A percentile compares a stretch with the other conserved stretches of the same genome.
These are phyloP conservation scores for Thryonomys swinderianus DNA, from an alignment of 2,113 vertebrate species.

Conservation along the genomic window DNA sequence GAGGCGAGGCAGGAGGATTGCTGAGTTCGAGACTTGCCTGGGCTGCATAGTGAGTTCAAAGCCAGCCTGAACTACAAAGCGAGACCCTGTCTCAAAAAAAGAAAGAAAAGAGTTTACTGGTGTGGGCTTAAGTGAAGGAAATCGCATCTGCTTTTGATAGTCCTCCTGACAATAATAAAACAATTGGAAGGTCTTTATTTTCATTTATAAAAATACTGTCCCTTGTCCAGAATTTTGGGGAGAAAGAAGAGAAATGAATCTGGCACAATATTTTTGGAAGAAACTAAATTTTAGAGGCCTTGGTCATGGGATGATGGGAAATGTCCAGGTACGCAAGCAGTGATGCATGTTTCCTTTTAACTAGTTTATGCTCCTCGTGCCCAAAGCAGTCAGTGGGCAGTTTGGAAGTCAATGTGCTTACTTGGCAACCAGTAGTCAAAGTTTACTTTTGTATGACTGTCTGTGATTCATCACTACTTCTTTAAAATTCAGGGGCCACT, in stretches of 20 bases:
- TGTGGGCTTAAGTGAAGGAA: neutral
- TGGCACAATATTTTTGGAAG: neutral
- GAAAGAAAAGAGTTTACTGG: neutral
- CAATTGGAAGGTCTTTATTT: neutral
- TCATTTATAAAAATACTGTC: neutral
- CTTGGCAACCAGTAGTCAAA: neutral
- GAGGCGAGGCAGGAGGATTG: too few species aligned
- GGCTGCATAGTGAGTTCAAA: too few species aligned
- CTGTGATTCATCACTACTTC: neutral
- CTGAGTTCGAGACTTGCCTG: too few species aligned
- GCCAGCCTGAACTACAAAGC: too few species aligned
- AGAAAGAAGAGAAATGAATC: neutral
- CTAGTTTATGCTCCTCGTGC: neutral
- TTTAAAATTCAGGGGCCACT: neutral
- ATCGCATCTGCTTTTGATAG: neutral
- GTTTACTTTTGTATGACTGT: neutral
- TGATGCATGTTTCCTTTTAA: neutral
- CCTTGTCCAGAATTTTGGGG: neutral
- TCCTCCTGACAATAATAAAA: slow-evolving; percentile 51
- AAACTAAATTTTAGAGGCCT: neutral
- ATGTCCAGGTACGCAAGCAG: neutral
- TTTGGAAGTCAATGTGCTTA: neutral
- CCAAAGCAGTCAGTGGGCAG: neutral
- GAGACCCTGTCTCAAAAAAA: too few species aligned
- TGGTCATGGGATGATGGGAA: neutral